Conservation (phyloP, 2,888 invertebrate genomes). For the Drosophila subquinaria region DNA sequence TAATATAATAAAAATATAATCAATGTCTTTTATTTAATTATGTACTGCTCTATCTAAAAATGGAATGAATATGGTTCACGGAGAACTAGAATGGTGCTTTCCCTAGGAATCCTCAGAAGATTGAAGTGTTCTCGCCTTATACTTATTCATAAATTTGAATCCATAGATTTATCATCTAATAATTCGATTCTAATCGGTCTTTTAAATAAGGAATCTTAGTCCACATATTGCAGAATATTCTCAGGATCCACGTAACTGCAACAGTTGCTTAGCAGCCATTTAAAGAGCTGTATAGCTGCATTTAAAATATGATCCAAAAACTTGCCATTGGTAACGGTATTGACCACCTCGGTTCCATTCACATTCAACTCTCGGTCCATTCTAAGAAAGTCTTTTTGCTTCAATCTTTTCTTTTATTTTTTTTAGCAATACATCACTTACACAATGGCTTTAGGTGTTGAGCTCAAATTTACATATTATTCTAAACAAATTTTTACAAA, state of each 20-base stretch:
- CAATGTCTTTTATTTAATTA: conserved; percentile 18
- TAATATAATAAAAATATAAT: conserved; percentile 17
- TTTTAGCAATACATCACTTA: neutral
- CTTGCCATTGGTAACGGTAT: neutral
- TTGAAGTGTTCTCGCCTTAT: too few relatives aligned
- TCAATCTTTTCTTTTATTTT: neutral
- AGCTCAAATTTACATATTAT: neutral
- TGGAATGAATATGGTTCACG: neutral
- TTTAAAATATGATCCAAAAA: neutral
- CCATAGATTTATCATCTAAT: too few relatives aligned
- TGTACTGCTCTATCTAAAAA: neutral
- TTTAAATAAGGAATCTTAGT: neutral
- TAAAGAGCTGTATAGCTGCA: conserved; percentile 8
- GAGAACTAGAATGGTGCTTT: neutral
- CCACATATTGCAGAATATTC: conserved; percentile 18
- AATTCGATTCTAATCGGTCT: neutral
- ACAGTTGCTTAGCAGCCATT: conserved; percentile 30
- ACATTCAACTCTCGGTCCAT: conserved; percentile 16
- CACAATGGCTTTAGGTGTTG: neutral
- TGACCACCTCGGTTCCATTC: neutral
- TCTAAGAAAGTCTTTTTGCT: neutral
- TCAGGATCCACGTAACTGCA: conserved; percentile 42
- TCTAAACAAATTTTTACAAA: neutral
- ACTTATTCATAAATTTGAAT: too few relatives aligned
- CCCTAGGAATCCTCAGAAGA: neutral